A percentile compares a stretch with the other conserved stretches of the same genome.
These are phyloP conservation scores for Trachymyrmex cornetzi DNA, from an alignment of 1,140 invertebrate genomes.

Conservation along the genomic window DNA sequence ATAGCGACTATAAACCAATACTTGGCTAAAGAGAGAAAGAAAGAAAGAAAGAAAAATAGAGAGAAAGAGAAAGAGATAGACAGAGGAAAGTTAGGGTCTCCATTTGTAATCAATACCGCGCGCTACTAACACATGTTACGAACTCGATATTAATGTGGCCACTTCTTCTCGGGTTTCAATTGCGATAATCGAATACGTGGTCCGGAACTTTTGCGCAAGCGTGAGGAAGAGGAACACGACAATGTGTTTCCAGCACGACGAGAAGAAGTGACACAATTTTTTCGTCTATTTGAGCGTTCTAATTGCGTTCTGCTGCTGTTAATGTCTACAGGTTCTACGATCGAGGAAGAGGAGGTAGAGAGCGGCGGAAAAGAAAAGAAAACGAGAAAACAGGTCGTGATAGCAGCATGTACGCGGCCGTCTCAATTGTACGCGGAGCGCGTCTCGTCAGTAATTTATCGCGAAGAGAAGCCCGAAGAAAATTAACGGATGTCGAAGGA, in stretches of 20 bases:
- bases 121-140: not conserved
- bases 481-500: constrained; percentile 28
- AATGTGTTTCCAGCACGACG: not conserved
- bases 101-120: constrained; percentile 22
- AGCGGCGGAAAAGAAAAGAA: not conserved
- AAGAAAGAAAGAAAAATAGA: not conserved
- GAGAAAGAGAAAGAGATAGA: not conserved
- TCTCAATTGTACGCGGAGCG: constrained; percentile 47
- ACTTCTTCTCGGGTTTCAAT: not conserved
- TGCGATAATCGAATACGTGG: not conserved
- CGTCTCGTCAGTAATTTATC: constrained; percentile 53
- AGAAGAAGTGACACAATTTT: constrained; percentile 47
- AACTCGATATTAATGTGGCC: constrained; percentile 20
- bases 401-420: constrained; percentile 58
- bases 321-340: constrained; percentile 16
- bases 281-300: constrained; percentile 5
- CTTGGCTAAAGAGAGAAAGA: not conserved
- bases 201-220: not conserved
- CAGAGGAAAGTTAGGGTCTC: not conserved
- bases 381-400: constrained; percentile 46
- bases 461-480: not conserved
- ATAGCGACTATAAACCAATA: constrained; percentile 47
- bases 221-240: not conserved
- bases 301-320: constrained; percentile 25
- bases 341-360: not conserved